Conservation (phyloP, 2,113 vertebrate genomes). For the Nothoprocta pentlandii region DNA sequence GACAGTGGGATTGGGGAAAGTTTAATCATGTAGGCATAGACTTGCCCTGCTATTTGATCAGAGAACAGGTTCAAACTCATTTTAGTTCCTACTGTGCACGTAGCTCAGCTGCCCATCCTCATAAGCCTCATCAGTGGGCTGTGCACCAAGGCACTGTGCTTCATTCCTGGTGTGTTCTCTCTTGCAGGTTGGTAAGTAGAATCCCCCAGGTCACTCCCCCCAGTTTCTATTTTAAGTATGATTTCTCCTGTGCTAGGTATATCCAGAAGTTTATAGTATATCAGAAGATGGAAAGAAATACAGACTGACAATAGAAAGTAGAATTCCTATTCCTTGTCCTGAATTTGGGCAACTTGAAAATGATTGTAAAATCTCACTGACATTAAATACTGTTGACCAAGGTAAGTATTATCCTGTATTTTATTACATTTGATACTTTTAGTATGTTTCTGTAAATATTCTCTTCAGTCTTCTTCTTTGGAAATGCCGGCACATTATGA, state of each 20-base stretch:
- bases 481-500: not conserved
- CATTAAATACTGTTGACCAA: conserved; percentile 79
- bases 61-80: not conserved
- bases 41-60: not conserved
- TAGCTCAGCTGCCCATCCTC: not conserved
- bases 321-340: conserved; percentile 85
- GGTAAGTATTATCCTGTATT: conserved; percentile 70
- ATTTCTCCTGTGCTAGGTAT: conserved; percentile 76
- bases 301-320: conserved; percentile 84
- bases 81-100: not conserved
- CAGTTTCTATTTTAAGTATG: conserved; percentile 1
- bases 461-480: not conserved
- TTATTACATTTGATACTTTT: not conserved
- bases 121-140: not conserved
- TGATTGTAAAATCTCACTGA: conserved; percentile 83
- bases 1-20: no score
- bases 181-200: not conserved
- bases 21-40: not conserved
- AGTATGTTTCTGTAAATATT: not conserved
- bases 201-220: not conserved
- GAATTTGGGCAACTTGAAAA: conserved; percentile 64
- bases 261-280: conserved; percentile 78
- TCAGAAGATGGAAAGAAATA: conserved; percentile 87
- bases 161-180: not conserved
- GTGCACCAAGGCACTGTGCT: rapidly evolving